Percentiles rank a stretch among this genome's conserved stretches.
These are phyloP conservation scores for Mylabris phalerata DNA, from an alignment of 1,140 invertebrate species.

Conservation along the genomic window DNA sequence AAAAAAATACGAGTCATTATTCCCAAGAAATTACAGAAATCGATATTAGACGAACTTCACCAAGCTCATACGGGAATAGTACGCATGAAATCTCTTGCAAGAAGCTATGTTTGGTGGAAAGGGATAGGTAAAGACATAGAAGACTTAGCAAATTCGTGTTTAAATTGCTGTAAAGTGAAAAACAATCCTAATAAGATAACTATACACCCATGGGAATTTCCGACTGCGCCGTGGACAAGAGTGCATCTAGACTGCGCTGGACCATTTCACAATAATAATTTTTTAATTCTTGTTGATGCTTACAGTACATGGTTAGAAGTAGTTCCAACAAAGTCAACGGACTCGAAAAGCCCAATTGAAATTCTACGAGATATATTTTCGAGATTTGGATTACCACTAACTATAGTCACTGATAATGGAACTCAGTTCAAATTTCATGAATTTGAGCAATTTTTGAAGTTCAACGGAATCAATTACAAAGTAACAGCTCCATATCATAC, in stretches of 20 bases:
- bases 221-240: slow-evolving; percentile 24
- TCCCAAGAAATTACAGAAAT: neutral
- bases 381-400: too few relatives aligned
- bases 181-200: slow-evolving; percentile 22
- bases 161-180: slow-evolving; percentile 17
- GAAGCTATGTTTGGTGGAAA: slow-evolving; percentile 21
- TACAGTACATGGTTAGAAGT: too few relatives aligned
- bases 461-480: too few relatives aligned
- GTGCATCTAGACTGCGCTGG: slow-evolving; percentile 25
- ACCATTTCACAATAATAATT: slow-evolving; percentile 21
- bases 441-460: too few relatives aligned
- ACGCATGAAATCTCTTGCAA: slow-evolving; percentile 29
- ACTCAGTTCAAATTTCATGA: too few relatives aligned
- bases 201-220: slow-evolving; percentile 25
- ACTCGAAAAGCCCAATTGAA: too few relatives aligned
- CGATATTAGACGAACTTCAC: slow-evolving; percentile 2
- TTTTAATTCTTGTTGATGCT: too few relatives aligned
- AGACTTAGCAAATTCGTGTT: slow-evolving; percentile 22
- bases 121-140: slow-evolving; percentile 30
- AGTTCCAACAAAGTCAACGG: too few relatives aligned
- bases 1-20: slow-evolving; percentile 3
- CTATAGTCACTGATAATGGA: too few relatives aligned
- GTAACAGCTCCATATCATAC: too few relatives aligned
- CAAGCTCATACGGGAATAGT: slow-evolving; percentile 21
- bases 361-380: too few relatives aligned